Percentiles rank a stretch among this genome's conserved stretches.
phyloP scores from a whole-genome alignment of 1,140 invertebrate genomes.

The Coenobita brevimanus region DNA sequence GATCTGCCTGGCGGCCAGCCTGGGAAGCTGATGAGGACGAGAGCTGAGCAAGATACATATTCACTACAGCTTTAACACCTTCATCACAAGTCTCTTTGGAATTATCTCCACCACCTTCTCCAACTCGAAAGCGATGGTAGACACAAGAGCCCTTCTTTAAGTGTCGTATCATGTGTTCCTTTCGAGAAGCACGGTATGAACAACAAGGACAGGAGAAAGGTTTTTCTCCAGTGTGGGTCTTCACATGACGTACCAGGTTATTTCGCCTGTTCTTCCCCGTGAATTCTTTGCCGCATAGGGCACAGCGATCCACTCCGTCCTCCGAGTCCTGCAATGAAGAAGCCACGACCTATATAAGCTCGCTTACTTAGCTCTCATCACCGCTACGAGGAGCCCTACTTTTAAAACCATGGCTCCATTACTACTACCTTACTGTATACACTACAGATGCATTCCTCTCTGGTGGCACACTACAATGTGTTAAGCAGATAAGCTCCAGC shows the following conservation, averaged over 20 bases:
- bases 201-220: constrained; percentile 67
- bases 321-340: constrained; percentile 65
- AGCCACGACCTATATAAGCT: constrained; percentile 57
- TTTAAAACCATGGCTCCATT: constrained; percentile 34
- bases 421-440: constrained; percentile 56
- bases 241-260: constrained; percentile 67
- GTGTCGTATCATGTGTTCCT: constrained; percentile 68
- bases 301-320: constrained; percentile 69
- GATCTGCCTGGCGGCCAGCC: constrained; percentile 38
- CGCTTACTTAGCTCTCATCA: constrained; percentile 35
- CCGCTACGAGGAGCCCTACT: constrained; percentile 61
- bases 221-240: constrained; percentile 68
- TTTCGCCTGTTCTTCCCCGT: constrained; percentile 69
- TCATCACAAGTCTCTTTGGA: constrained; percentile 61
- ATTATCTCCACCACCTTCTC: constrained; percentile 31
- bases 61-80: constrained; percentile 64
- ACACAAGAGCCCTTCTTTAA: constrained; percentile 68
- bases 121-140: constrained; percentile 64
- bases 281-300: constrained; percentile 69
- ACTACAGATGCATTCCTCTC: constrained; percentile 56
- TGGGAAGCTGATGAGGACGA: constrained; percentile 30
- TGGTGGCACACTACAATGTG: constrained; percentile 30
- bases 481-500: constrained; percentile 30
- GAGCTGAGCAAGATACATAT: constrained; percentile 62
- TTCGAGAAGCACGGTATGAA: constrained; percentile 66